phyloP scores from a whole-genome alignment of 2,888 invertebrate species.

The Lottia gigantea region DNA sequence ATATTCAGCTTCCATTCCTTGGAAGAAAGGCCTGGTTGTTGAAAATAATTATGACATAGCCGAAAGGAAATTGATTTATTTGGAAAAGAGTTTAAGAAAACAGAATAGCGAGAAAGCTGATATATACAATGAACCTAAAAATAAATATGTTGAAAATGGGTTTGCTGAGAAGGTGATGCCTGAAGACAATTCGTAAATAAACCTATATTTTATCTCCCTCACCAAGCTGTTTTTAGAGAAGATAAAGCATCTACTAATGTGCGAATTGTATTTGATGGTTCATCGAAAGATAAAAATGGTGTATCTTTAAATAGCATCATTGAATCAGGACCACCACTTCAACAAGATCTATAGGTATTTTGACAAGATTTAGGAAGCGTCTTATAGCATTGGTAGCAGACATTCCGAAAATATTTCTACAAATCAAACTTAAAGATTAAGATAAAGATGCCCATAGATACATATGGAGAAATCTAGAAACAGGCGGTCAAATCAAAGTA shows the following conservation, averaged over 20 bases:
- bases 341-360: slow-evolving; percentile 9
- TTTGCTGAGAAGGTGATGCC: background rate
- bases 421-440: background rate
- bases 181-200: background rate
- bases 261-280: slow-evolving; percentile 6
- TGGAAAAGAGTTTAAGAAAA: background rate
- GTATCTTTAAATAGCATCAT: slow-evolving; percentile 5
- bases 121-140: slow-evolving; percentile 1
- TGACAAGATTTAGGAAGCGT: slow-evolving; percentile 1
- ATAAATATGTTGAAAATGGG: background rate
- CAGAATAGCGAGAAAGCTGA: background rate
- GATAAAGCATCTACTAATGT: slow-evolving; percentile 1
- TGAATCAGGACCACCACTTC: background rate
- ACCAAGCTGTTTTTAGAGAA: background rate
- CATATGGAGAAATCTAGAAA: background rate
- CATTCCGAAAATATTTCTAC: background rate
- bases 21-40: background rate
- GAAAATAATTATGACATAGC: background rate
- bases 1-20: background rate
- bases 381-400: background rate
- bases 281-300: slow-evolving; percentile 4
- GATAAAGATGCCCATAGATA: background rate
- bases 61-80: background rate
- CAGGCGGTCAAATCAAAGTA: background rate
- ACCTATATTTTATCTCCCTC: slow-evolving; percentile 2